Conservation (phyloP, 2,888 invertebrate genomes). For the Griposia aprilina region DNA sequence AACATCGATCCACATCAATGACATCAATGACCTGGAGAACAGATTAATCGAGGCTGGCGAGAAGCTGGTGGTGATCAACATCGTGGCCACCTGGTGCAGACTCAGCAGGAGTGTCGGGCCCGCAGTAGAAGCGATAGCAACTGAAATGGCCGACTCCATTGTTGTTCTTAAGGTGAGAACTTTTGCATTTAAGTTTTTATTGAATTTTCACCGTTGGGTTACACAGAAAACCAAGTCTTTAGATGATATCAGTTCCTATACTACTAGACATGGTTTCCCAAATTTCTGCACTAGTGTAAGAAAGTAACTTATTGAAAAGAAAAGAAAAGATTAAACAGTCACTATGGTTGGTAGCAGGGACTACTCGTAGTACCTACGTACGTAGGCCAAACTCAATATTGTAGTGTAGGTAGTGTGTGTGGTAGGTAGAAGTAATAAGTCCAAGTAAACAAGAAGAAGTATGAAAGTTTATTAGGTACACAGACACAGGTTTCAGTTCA, state of each 20-base stretch:
- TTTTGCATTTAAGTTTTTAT: not conserved
- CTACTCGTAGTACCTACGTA: no score
- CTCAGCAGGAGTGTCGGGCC: conserved; percentile 97
- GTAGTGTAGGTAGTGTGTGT: no score
- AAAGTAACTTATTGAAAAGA: no score
- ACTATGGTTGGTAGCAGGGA: no score
- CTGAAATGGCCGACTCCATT: conserved; percentile 89
- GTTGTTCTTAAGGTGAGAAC: conserved; percentile 88
- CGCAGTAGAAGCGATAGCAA: conserved; percentile 93
- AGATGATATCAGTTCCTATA: not conserved
- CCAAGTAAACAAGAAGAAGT: no score
- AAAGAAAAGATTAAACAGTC: no score
- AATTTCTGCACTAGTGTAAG: not conserved
- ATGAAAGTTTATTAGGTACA: no score
- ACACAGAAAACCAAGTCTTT: not conserved
- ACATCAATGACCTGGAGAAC: conserved; percentile 92
- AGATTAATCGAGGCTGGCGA: conserved; percentile 94
- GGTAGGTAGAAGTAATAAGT: no score
- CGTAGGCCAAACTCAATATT: no score
- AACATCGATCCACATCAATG: conserved; percentile 91
- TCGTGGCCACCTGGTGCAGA: conserved; percentile 98
- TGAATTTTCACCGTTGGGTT: not conserved
- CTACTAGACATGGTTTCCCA: not conserved
- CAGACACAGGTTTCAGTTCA: no score
- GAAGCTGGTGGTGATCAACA: conserved; percentile 96